A percentile compares a stretch with the other conserved stretches of the same genome.
phyloP scores from a whole-genome alignment of 2,888 invertebrate genomes.

The Sycophila texana region DNA sequence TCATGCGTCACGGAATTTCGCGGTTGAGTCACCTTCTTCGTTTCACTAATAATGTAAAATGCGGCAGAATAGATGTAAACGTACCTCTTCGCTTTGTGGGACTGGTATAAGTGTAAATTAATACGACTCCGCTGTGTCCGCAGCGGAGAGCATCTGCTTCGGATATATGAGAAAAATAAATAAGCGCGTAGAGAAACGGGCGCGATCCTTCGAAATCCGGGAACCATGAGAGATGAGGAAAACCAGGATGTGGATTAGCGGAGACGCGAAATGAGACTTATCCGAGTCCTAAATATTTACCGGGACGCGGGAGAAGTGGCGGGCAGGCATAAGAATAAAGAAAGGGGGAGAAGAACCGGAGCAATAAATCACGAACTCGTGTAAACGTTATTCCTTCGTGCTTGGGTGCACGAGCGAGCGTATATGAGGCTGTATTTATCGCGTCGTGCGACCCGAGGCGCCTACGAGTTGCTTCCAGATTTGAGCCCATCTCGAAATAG shows the following conservation, averaged over 20 bases:
- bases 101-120: too few relatives aligned
- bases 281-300: slow-evolving; percentile 43
- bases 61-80: too few relatives aligned
- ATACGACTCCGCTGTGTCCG: too few relatives aligned
- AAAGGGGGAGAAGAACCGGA: slow-evolving; percentile 17
- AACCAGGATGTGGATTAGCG: background rate
- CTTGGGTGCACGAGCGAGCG: background rate
- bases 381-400: slow-evolving; percentile 21
- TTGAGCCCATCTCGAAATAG: slow-evolving; percentile 35
- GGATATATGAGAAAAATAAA: too few relatives aligned
- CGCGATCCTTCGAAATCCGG: too few relatives aligned
- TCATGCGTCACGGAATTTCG: too few relatives aligned
- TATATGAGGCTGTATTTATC: slow-evolving; percentile 46
- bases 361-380: slow-evolving; percentile 49
- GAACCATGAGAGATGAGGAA: background rate
- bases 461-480: slow-evolving; percentile 46
- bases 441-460: background rate
- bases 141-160: too few relatives aligned
- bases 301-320: background rate
- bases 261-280: slow-evolving; percentile 29
- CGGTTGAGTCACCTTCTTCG: too few relatives aligned
- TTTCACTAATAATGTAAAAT: too few relatives aligned
- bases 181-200: too few relatives aligned
- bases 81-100: too few relatives aligned
- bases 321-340: slow-evolving; percentile 6